Conservation (phyloP, 2,888 invertebrate genomes). For the Disparrhopalites patrizii region DNA sequence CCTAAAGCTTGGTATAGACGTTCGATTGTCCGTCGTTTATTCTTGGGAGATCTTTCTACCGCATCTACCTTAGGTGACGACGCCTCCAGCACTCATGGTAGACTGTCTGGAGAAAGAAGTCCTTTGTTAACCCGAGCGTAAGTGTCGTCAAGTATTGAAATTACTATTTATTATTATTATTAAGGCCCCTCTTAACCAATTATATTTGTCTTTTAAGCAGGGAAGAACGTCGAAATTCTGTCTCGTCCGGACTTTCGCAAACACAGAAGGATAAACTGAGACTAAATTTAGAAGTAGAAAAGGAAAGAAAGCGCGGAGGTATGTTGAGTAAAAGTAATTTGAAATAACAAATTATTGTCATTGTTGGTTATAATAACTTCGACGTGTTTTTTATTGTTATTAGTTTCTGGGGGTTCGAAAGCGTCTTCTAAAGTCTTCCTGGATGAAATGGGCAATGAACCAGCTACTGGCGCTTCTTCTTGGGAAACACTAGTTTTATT, state of each 20-base stretch:
- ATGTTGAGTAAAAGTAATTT: too few species aligned
- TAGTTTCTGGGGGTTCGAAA: slow-evolving; percentile 25
- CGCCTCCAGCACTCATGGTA: slow-evolving; percentile 36
- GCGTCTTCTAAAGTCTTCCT: slow-evolving; percentile 27
- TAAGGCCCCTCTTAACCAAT: too few species aligned
- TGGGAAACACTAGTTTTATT: slow-evolving; percentile 97
- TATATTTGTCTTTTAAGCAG: slow-evolving; percentile 20
- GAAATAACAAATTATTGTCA: too few species aligned
- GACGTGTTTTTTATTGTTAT: neutral
- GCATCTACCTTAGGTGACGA: slow-evolving; percentile 54
- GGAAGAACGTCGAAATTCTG: slow-evolving; percentile 38
- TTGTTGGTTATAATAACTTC: too few species aligned
- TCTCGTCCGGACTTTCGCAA: slow-evolving; percentile 29
- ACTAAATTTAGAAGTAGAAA: slow-evolving; percentile 36
- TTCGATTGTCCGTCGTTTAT: slow-evolving; percentile 84
- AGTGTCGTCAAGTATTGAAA: neutral
- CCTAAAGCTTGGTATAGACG: slow-evolving; percentile 98
- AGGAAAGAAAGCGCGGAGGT: slow-evolving; percentile 34
- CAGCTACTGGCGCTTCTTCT: slow-evolving; percentile 58
- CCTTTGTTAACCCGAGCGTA: slow-evolving; percentile 21
- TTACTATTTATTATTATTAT: too few species aligned
- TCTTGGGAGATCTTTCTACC: slow-evolving; percentile 78
- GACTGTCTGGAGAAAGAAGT: slow-evolving; percentile 31
- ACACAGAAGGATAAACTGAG: slow-evolving; percentile 33
- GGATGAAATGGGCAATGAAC: slow-evolving; percentile 56